Evolutionary conservation across 1,140 invertebrate species (phyloP), one percentile per base, ranked within the genome.

Genomic region (Diorhabda elongata): DNA sequence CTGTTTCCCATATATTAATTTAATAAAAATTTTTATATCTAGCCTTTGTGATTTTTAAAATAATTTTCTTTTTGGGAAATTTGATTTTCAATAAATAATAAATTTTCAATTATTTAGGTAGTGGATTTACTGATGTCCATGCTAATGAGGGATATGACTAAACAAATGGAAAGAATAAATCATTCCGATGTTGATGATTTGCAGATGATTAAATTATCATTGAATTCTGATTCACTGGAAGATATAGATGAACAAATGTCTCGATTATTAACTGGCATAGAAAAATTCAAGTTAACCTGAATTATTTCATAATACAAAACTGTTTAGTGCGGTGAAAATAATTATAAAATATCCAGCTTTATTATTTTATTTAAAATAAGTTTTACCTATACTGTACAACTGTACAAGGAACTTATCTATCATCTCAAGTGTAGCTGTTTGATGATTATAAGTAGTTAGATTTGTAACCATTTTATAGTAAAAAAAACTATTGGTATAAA

Each of bases 111-210:
- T 60, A 64, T 72, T 6, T 68, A 79, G 78, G 76, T 80, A 44
- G 73, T 80, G 26, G 77, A 80, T 71, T 67, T 79, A 44, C 71
- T 80, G 64, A 74, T 78, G 59, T 78, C 77, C 42, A 67, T 79
- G 43, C 69, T 70, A 26, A 58, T 64, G 7, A 66, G 75, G 61
- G 73, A 69, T 47, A 65, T 72, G 44, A 64, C 68, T 61, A 66
- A 72, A 44, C 47, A 64, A 61, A 73, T 70, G 73, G 73, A 70
- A 69, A 56, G 65, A 72, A 57, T 72, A 68, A 62, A 64, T 63
- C 57, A 61, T 11, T 73, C 58, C 7, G 76, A 77, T 66, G 74
- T 78, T 42, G 74, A 76, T 56, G 71, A 78, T 65, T 66, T 79
- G 7, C 71, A 79, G 70, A 57, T 76, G 44, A 79, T 79, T 66